Evolutionary conservation across 2,888 invertebrate genomes (phyloP), one percentile per base, ranked within the genome.

Genomic region (Hemistola chrysoprasaria): DNA sequence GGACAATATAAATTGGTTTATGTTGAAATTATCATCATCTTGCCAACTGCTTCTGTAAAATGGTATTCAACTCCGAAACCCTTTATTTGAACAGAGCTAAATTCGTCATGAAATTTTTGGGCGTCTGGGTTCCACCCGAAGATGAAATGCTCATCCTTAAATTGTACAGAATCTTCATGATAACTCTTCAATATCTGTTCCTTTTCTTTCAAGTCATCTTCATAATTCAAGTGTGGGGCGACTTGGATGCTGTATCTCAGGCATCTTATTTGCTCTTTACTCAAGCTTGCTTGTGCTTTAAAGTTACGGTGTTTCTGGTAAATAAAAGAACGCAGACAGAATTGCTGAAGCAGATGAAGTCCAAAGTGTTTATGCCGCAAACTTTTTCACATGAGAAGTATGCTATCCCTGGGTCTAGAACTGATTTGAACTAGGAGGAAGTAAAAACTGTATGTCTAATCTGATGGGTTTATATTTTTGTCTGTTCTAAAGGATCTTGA

Each of bases 271-370:
- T 88, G 31, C 51, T 83, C 1, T 85, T 87, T 47, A 86, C 87
- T 0, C 83, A 87, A 43, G 84, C 87, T 1, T 80, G 81, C 43
- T 69, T 87, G 6, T 87, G 87, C 50, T 75, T 83, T 9, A 87
- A 87, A 70, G 57, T 87, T 0, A 74, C 83, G 0, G 71, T 83
- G 20, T 71, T 86, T 45, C 76, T 78, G 22, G 38, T 72, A 0
- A 85, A 85, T 35, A 66, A 70, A 25, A 51, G 53, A 2, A 60
- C 64, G 39, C 51, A 84, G 1, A 65, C 59, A 26, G 59, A 72
- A 0, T 50, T 87, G 7, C 35, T 84, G 22, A 40, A 23, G 11
- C 67, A 62, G 34, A 86, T 87, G 79, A 69, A 74, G 28, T 63
- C 68, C n/a, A 66, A 72, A 1, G 47, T 72, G 33, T 84, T 87